phyloP scores from a whole-genome alignment of 1,140 invertebrate genomes.

The Leguminivora glycinivorella region DNA sequence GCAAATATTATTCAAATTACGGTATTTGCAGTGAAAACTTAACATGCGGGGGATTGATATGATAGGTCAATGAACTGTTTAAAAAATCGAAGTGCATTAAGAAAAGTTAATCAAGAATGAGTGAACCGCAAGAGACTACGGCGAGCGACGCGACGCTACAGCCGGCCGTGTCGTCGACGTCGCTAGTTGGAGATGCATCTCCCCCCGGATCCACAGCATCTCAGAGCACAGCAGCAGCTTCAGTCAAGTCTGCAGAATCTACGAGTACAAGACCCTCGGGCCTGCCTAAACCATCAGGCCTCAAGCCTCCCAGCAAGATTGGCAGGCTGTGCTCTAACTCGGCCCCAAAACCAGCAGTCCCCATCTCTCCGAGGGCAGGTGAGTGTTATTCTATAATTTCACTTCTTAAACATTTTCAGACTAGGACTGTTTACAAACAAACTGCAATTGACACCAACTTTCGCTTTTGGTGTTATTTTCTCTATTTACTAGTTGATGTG shows the following conservation, averaged over 20 bases:
- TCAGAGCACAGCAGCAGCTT: constrained; percentile 50
- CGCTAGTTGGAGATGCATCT: constrained; percentile 39
- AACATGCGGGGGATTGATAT: constrained; percentile 7
- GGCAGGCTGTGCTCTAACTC: constrained; percentile 80
- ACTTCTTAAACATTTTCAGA: constrained; percentile 19
- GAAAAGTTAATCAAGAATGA: constrained; percentile 64
- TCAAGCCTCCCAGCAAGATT: constrained; percentile 82
- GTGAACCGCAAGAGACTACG: constrained; percentile 55
- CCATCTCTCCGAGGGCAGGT: constrained; percentile 79
- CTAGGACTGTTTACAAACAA: constrained; percentile 44
- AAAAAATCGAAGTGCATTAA: constrained; percentile 43
- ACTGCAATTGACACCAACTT: constrained; percentile 69
- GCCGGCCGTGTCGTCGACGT: constrained; percentile 38
- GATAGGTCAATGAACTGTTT: constrained; percentile 5
- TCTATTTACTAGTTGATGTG: constrained; percentile 6
- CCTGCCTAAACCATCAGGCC: constrained; percentile 76
- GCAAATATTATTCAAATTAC: constrained; percentile 31
- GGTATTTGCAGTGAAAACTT: constrained; percentile 11
- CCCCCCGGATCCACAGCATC: constrained; percentile 55
- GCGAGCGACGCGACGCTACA: constrained; percentile 21
- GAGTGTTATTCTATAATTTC: constrained; percentile 45
- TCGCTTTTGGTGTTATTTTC: constrained; percentile 11
- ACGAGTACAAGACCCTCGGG: constrained; percentile 58
- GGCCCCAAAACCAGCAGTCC: constrained; percentile 80
- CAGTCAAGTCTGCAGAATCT: constrained; percentile 57